Conservation (phyloP, 1,140 invertebrate species). For the Druon quercuslanigerum region DNA sequence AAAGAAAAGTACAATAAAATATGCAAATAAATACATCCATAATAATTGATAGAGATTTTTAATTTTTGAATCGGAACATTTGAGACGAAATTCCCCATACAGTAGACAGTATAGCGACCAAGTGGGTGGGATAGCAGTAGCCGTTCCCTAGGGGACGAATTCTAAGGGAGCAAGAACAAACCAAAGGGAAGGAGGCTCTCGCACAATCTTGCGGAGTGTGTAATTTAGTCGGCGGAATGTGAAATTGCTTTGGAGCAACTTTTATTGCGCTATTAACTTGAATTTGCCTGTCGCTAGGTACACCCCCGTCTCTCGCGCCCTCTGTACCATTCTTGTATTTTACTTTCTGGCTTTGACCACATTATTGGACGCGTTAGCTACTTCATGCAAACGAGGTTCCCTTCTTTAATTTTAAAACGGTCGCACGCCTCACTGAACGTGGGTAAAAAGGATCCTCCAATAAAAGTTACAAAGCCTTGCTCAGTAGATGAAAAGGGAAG, state of each 20-base stretch:
- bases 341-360: not conserved
- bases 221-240: conserved; percentile 56
- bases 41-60: too few species aligned
- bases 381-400: conserved; percentile 7
- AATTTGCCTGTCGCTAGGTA: conserved; percentile 37
- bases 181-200: conserved; percentile 39
- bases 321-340: conserved; percentile 28
- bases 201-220: conserved; percentile 56
- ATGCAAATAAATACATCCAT: too few species aligned
- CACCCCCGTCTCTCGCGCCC: conserved; percentile 7
- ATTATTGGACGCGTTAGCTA: conserved; percentile 12
- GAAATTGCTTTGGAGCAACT: conserved; percentile 49
- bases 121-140: conserved; percentile 22
- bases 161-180: conserved; percentile 21
- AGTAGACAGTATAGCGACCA: conserved; percentile 3
- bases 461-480: conserved; percentile 6
- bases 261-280: conserved; percentile 48
- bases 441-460: conserved; percentile 18
- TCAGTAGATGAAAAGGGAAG: not conserved
- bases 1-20: too few species aligned
- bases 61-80: too few species aligned
- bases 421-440: conserved; percentile 29
- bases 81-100: too few species aligned
- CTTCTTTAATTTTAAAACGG: conserved; percentile 38
- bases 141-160: conserved; percentile 28